A percentile compares a stretch with the other conserved stretches of the same genome.
Evolutionary conservation across 2,797 vertebrate species (phyloP).

Genomic region (Liasis olivaceus): DNA sequence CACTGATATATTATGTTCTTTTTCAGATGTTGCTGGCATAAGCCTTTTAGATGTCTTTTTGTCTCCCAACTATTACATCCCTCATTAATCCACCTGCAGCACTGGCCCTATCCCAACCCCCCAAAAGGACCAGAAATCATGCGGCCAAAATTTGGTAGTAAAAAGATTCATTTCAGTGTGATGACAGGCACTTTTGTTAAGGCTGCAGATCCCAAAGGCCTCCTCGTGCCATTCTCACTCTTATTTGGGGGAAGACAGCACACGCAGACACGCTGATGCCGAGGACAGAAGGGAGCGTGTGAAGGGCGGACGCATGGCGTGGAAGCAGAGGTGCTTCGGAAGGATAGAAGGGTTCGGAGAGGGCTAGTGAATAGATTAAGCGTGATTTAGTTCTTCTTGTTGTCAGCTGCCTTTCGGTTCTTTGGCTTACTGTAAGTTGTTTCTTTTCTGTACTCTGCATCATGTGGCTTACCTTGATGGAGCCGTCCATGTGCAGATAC

Average conservation of each 20-base stretch:
- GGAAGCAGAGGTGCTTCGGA: not conserved
- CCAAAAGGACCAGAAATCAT: not conserved
- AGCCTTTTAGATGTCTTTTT: not conserved
- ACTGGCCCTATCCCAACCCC: not conserved
- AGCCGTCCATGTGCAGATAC: not conserved
- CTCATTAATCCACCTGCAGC: not conserved
- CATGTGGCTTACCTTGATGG: not conserved
- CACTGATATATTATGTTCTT: no score
- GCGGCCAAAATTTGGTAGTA: not conserved
- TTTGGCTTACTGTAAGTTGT: not conserved
- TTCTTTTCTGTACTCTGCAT: not conserved
- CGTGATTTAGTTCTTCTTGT: not conserved
- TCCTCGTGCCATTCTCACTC: not conserved
- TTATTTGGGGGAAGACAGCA: not conserved
- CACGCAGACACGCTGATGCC: no score
- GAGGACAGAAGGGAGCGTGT: not conserved
- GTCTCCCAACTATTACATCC: fast-evolving
- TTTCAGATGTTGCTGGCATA: not conserved
- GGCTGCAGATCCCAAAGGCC: not conserved
- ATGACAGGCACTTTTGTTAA: not conserved
- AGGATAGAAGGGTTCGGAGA: not conserved
- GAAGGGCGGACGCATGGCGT: not conserved
- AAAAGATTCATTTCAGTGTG: not conserved
- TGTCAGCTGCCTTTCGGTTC: not conserved
- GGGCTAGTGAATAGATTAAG: not conserved